These are phyloP conservation scores for Rissa tridactyla DNA, from an alignment of 2,113 vertebrate genomes.

Conservation along the genomic window DNA sequence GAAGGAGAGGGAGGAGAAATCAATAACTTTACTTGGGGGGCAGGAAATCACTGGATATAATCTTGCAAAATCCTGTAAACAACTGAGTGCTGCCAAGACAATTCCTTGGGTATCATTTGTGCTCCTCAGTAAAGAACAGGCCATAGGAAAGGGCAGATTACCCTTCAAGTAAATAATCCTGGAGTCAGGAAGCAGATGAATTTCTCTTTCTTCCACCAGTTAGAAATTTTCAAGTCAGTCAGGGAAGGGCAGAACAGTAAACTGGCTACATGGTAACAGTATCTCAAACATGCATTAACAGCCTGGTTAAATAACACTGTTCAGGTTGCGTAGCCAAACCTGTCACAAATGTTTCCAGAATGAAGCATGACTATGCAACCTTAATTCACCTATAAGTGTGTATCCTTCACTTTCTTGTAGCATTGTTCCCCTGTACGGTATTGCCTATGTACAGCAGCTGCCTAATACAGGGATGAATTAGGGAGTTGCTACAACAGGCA, in stretches of 20 bases:
- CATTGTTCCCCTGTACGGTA: fast-evolving
- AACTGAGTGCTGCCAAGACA: neutral
- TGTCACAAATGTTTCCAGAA: neutral
- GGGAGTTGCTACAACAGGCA: neutral
- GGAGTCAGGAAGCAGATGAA: neutral
- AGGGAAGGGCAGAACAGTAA: neutral
- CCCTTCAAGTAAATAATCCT: constrained; percentile 11
- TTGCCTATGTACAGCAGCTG: neutral
- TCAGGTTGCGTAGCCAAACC: neutral
- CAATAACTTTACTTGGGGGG: neutral
- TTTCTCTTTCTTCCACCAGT: neutral
- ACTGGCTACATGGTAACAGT: neutral
- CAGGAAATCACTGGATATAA: constrained; percentile 29
- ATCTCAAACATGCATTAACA: neutral
- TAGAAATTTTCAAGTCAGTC: neutral
- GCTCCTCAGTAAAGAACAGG: neutral
- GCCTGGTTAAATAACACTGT: neutral
- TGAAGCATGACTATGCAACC: fast-evolving
- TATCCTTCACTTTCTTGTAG: neutral
- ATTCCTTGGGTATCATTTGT: constrained; percentile 2
- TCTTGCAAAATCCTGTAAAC: constrained; percentile 47
- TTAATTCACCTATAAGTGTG: neutral
- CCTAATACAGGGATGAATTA: neutral
- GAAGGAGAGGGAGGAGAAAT: neutral
- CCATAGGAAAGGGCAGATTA: constrained; percentile 45